Percentiles rank a stretch among this genome's conserved stretches.
phyloP scores from a whole-genome alignment of 1,140 invertebrate genomes.

The Vanessa atalanta region DNA sequence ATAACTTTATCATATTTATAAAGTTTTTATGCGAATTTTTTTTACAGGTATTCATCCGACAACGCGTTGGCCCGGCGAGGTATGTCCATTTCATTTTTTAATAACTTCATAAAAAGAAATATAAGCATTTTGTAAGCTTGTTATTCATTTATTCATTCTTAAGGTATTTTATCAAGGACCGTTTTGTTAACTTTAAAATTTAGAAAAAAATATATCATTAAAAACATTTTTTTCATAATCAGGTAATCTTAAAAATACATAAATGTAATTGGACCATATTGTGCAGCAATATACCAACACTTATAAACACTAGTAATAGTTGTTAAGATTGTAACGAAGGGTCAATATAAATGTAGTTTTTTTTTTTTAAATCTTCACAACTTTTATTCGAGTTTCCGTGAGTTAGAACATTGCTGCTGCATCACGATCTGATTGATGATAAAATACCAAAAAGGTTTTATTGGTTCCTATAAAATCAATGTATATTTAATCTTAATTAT shows the following conservation, averaged over 20 bases:
- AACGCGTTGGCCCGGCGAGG: conserved; percentile 30
- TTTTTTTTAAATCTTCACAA: too few species aligned
- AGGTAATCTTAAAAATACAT: too few species aligned
- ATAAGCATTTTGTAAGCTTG: neutral
- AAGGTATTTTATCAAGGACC: conserved; percentile 8
- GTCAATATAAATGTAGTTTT: too few species aligned
- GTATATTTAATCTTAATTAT: conserved; percentile 16
- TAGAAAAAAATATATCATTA: too few species aligned
- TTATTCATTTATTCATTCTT: neutral
- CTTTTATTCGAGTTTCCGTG: too few species aligned
- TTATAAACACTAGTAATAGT: too few species aligned
- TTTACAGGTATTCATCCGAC: conserved; percentile 35
- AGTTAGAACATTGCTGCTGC: too few species aligned
- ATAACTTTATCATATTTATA: conserved; percentile 18
- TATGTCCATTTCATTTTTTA: conserved; percentile 27
- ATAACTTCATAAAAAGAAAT: conserved; percentile 8
- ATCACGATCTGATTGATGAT: too few species aligned
- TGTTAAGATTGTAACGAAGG: too few species aligned
- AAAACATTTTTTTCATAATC: too few species aligned
- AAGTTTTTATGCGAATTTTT: conserved; percentile 8
- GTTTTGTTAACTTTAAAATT: neutral
- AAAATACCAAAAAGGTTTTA: neutral
- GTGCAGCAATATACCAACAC: too few species aligned
- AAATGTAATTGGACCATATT: too few species aligned
- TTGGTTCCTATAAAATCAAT: neutral